A percentile compares a stretch with the other conserved stretches of the same genome.
Conservation (phyloP, 2,888 invertebrate species). For the Volucella inanis region DNA sequence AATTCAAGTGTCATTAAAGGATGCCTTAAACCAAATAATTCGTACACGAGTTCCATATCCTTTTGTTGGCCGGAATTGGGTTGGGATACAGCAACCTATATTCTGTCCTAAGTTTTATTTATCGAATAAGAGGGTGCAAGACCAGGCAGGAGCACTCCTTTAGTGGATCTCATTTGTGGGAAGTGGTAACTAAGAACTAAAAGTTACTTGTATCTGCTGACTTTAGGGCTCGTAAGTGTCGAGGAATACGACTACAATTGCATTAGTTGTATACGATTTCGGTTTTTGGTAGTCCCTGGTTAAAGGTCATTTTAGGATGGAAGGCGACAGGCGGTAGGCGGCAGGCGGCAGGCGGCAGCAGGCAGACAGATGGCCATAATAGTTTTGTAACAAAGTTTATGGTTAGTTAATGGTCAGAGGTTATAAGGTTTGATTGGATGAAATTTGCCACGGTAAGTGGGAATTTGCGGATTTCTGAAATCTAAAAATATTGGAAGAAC, state of each 20-base stretch:
- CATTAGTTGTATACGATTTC: slow-evolving; percentile 69
- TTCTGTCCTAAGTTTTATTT: slow-evolving; percentile 19
- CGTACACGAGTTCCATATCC: slow-evolving; percentile 44
- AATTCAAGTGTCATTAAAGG: slow-evolving; percentile 64
- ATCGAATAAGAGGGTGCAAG: slow-evolving; percentile 19
- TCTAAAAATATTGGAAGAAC: not conserved
- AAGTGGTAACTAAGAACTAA: not conserved
- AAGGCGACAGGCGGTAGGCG: too few species aligned
- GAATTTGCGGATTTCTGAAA: slow-evolving; percentile 32
- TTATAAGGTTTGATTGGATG: slow-evolving; percentile 69
- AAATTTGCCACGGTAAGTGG: slow-evolving; percentile 57
- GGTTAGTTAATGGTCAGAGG: slow-evolving; percentile 61
- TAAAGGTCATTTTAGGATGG: too few species aligned
- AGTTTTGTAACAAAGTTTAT: slow-evolving; percentile 55
- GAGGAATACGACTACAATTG: slow-evolving; percentile 60
- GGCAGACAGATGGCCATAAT: not conserved
- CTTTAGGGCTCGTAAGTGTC: slow-evolving; percentile 56
- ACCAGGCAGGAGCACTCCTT: slow-evolving; percentile 1
- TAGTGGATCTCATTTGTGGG: not conserved
- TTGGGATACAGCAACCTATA: not conserved
- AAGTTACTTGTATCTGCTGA: slow-evolving; percentile 35
- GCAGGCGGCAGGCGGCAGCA: too few species aligned
- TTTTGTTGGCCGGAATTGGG: slow-evolving; percentile 2
- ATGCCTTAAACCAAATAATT: slow-evolving; percentile 68
- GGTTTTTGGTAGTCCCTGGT: slow-evolving; percentile 46